Evolutionary conservation across 2,888 invertebrate genomes (phyloP), one percentile per base, ranked within the genome.

Genomic region (Drosophila anceps): DNA sequence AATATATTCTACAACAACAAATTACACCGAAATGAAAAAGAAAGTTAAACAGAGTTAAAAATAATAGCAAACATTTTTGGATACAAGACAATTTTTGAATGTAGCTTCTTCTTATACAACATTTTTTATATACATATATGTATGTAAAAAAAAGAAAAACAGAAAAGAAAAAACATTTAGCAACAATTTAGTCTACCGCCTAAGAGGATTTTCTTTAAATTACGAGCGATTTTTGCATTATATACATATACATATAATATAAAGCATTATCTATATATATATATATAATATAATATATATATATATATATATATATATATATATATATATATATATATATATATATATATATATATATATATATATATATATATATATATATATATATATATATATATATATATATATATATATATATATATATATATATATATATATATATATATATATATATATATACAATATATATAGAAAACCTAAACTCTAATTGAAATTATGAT

Each of bases 141-240:
- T 33, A 33, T 33, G 12, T n/a, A 60, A 27, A 29, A 13, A 64
- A 13, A 51, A 24, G 13, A n/a, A 46, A 44, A 35, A 12, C 24
- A 4, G 63, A 64, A 59, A 44, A 75, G 0, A 13, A 44, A 44
- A 20, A 63, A 63, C 12, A 41, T 62, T 44, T 68, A 73, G 48
- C 44, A 64, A 53, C 27, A 78, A 67, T 75, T 46, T 79, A 71
- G 75, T 69, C 41, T 77, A 77, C 53, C 75, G 67, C 63, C 76
- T 82, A 88, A 73, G 69, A 63, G 35, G 62, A 73, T 68, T 73
- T 72, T 51, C 55, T 72, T 64, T 24, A 27, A 77, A 84, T 71
- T 69, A 65, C 57, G 58, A 74, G 64, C 76, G 83, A 71, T 65
- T 82, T 76, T 75, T 80, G 82, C 85, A 84, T 75, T 69, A 69